Base-by-base conservation (phyloP, 1,140 invertebrate species). In the Dendroctonus valens region DNA sequence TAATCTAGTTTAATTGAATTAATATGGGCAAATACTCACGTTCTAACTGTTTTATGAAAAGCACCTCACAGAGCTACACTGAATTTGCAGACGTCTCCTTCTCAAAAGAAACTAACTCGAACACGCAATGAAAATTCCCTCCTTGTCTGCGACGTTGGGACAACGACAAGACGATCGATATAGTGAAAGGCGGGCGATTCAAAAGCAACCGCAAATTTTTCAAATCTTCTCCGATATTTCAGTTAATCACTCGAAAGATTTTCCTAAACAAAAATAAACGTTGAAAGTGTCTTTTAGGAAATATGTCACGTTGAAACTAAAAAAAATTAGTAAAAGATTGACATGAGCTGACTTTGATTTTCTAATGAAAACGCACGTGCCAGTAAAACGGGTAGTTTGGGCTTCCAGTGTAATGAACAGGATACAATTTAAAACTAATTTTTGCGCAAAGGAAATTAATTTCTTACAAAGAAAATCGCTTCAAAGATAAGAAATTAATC, bases 41-140 rank as follows among this genome's bases (percentile, higher is more conserved):
- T 74, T 75, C 69, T 72, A 71, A 74, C 74, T 69, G 72, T 73
- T 74, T 73, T 71, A 72, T 69, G 73, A 74, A 74, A 75, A 73
- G 71, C 73, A 73, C 74, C 70, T 67, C 70, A 69, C 69, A 69
- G 65, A 73, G 67, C 65, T 73, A 71, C 69, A 59, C 69, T 69
- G 69, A 73, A 73, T 74, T 72, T 71, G 59, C 41, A 58, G 61
- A 72, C 40, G 58, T 59, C 65, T 67, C 65, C 12, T 44, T 59
- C 49, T 44, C 38, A 67, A 67, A 67, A 67, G 65, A 59, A 65
- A 59, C n/a, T n/a, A n/a, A n/a, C n/a, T n/a, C 53, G 63, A 65
- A 65, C 49, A 65, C 54, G 63, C 44, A 59, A 59, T 65, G 54
- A 49, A 41, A 42, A 41, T 53, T 62, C 54, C 50, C 15, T 62